A percentile compares a stretch with the other conserved stretches of the same genome.
These are phyloP conservation scores for Cercopithecus mona DNA, from an alignment of 2,113 vertebrate species.

Conservation along the genomic window DNA sequence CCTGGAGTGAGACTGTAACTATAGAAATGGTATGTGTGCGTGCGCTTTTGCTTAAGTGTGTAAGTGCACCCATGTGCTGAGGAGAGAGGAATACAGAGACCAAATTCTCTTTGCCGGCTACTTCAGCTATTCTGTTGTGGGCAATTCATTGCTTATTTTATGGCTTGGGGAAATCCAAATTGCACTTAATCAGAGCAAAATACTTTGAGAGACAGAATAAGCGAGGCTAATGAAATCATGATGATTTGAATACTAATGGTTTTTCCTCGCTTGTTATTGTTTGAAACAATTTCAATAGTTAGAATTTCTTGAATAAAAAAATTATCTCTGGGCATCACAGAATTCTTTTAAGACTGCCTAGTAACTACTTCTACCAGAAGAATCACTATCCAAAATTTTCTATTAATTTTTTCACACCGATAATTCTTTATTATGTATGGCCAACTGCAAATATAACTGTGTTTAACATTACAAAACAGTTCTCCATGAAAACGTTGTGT, in stretches of 20 bases:
- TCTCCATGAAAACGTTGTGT: not conserved
- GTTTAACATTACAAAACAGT: not conserved
- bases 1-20: not conserved
- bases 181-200: constrained; percentile 11
- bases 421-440: not conserved
- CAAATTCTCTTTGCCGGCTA: not conserved
- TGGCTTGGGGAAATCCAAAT: constrained; percentile 46
- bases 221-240: not conserved
- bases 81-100: not conserved
- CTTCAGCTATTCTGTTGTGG: not conserved
- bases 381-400: not conserved
- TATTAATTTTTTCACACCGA: not conserved
- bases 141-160: constrained; percentile 32
- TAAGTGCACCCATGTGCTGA: not conserved
- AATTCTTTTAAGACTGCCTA: not conserved
- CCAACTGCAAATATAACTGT: not conserved
- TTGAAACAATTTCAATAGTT: not conserved
- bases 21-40: not conserved
- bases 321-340: not conserved
- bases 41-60: not conserved
- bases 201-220: constrained; percentile 17
- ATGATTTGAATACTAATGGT: not conserved
- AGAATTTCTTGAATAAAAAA: not conserved
- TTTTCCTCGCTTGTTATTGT: not conserved
- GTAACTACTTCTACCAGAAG: not conserved